phyloP scores from a whole-genome alignment of 2,888 invertebrate genomes.

The Dendrolimus pini region DNA sequence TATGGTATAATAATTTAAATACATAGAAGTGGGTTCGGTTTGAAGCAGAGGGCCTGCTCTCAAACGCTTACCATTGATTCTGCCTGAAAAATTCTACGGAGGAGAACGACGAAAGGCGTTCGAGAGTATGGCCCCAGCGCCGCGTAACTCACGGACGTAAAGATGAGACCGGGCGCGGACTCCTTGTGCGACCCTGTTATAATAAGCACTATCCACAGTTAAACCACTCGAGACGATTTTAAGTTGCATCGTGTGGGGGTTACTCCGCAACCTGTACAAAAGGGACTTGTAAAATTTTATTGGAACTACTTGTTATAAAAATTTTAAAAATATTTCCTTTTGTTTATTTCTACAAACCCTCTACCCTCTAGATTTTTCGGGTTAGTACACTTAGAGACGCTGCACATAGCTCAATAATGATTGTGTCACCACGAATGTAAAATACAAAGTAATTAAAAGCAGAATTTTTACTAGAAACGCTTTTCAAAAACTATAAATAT shows the following conservation, averaged over 20 bases:
- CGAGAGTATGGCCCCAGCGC: constrained; percentile 18
- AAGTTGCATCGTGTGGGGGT: constrained; percentile 50
- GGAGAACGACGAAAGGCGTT: no score
- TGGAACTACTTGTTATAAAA: constrained; percentile 75
- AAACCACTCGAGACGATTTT: constrained; percentile 44
- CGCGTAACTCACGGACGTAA: constrained; percentile 56
- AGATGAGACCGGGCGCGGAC: constrained; percentile 26
- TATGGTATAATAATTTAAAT: background rate
- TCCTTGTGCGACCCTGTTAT: constrained; percentile 19
- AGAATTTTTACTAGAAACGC: no score
- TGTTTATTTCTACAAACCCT: background rate
- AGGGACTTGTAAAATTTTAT: constrained; percentile 71
- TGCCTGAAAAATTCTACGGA: no score
- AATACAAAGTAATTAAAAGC: no score
- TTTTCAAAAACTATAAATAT: no score
- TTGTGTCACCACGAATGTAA: no score
- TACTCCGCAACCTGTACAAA: constrained; percentile 68
- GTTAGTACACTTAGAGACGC: no score
- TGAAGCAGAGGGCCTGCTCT: background rate
- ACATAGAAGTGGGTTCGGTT: background rate
- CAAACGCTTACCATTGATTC: no score
- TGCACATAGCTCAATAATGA: no score
- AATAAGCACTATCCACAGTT: constrained; percentile 30
- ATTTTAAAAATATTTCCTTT: constrained; percentile 39
- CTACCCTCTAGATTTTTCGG: background rate